A percentile compares a stretch with the other conserved stretches of the same genome.
phyloP scores from a whole-genome alignment of 1,140 invertebrate species.

The Trichonephila inaurata region DNA sequence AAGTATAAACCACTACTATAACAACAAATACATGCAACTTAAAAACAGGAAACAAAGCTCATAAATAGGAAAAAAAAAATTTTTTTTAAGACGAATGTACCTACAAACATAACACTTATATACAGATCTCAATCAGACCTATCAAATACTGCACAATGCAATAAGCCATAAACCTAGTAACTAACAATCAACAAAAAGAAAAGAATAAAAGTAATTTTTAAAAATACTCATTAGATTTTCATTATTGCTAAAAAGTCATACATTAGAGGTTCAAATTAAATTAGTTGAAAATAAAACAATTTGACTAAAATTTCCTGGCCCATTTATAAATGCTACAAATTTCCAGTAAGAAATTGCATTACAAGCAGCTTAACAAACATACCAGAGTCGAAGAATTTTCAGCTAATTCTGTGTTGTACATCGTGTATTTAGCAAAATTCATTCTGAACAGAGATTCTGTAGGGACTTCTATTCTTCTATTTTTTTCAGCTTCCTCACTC shows the following conservation, averaged over 20 bases:
- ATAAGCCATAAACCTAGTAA: conserved; percentile 23
- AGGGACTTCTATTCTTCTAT: too few species aligned
- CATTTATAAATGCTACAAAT: too few species aligned
- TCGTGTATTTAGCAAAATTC: too few species aligned
- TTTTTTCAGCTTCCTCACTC: too few species aligned
- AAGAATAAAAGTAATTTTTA: background rate
- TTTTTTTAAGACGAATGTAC: conserved; percentile 7
- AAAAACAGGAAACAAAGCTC: conserved; percentile 48
- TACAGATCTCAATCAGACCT: conserved; percentile 55
- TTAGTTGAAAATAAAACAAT: background rate
- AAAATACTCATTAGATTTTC: background rate
- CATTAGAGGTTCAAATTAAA: too few species aligned
- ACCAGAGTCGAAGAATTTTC: too few species aligned
- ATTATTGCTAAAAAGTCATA: background rate
- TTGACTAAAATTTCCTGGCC: conserved; percentile 7
- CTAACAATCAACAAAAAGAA: conserved; percentile 3
- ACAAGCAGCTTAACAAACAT: too few species aligned
- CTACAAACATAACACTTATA: conserved; percentile 54
- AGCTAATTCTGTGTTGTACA: too few species aligned
- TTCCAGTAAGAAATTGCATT: too few species aligned
- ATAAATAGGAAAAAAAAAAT: conserved; percentile 39
- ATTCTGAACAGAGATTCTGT: too few species aligned
- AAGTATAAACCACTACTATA: background rate
- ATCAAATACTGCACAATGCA: conserved; percentile 25
- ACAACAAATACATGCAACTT: conserved; percentile 33